Conservation (phyloP, 2,113 vertebrate species). For the Halichoeres trimaculatus region DNA sequence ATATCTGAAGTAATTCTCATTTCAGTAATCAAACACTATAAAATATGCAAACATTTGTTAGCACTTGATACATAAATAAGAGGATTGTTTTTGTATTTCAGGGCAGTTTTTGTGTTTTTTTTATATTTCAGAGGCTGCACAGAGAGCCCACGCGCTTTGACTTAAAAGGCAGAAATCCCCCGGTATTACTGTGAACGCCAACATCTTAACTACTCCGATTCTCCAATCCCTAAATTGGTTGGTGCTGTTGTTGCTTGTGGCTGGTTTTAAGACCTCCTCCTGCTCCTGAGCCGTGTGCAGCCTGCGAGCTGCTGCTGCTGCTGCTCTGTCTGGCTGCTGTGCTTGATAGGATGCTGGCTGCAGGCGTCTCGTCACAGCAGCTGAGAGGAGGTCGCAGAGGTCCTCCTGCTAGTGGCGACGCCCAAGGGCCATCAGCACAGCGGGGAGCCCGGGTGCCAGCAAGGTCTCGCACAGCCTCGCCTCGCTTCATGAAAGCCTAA, state of each 20-base stretch:
- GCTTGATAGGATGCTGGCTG: conserved; percentile 62
- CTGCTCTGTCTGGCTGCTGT: conserved; percentile 41
- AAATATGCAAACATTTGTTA: not conserved
- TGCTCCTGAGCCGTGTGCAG: conserved; percentile 40
- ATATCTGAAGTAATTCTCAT: too few relatives aligned
- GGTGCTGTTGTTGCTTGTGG: conserved; percentile 69
- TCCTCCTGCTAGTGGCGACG: conserved; percentile 71
- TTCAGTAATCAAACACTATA: too few relatives aligned
- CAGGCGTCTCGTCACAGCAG: conserved; percentile 70
- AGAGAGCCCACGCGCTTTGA: conserved; percentile 52
- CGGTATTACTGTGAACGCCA: conserved; percentile 55
- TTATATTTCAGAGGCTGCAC: conserved; percentile 32
- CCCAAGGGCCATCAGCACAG: conserved; percentile 72
- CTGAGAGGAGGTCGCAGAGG: conserved; percentile 70
- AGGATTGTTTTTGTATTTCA: conserved; percentile 34
- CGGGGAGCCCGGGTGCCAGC: conserved; percentile 54
- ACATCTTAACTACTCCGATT: conserved; percentile 57
- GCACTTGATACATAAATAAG: not conserved
- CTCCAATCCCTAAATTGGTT: conserved; percentile 67
- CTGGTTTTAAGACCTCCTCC: conserved; percentile 56
- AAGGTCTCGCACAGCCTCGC: conserved; percentile 67
- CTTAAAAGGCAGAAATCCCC: conserved; percentile 66
- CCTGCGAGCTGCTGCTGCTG: conserved; percentile 28
- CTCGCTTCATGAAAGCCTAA: conserved; percentile 75
- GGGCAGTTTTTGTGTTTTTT: conserved; percentile 40